Percentiles rank a stretch among this genome's conserved stretches.
phyloP scores from a whole-genome alignment of 2,797 vertebrate genomes.

The Bovichtus variegatus region DNA sequence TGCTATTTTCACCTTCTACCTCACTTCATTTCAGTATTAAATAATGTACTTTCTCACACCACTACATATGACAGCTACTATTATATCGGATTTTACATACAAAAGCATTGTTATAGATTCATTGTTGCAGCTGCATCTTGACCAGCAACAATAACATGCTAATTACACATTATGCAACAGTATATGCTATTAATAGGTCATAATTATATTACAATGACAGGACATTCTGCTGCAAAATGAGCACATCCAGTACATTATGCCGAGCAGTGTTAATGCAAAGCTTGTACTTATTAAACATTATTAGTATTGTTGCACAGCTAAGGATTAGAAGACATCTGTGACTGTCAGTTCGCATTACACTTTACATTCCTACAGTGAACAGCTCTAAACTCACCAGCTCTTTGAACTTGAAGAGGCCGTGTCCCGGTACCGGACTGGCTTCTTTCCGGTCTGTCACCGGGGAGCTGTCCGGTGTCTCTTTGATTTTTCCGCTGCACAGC shows the following conservation, averaged over 20 bases:
- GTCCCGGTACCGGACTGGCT: conserved; percentile 50
- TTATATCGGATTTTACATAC: not conserved
- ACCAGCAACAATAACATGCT: not conserved
- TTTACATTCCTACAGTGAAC: not conserved
- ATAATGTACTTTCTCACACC: not conserved
- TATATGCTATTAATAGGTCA: not conserved
- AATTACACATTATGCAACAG: not conserved
- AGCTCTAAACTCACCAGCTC: conserved; percentile 85
- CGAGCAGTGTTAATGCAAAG: too few species aligned
- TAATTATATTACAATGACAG: not conserved
- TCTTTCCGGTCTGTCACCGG: conserved; percentile 10
- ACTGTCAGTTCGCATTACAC: too few species aligned
- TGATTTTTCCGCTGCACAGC: conserved; percentile 54
- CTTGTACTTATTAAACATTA: not conserved
- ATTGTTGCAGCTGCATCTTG: not conserved
- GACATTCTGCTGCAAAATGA: not conserved
- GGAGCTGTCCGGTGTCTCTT: conserved; percentile 9
- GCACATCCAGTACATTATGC: not conserved
- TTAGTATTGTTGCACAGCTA: too few species aligned
- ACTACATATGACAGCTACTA: not conserved
- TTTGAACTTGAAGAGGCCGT: conserved; percentile 85
- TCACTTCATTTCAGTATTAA: not conserved
- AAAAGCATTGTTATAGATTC: not conserved
- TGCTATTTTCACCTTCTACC: not conserved
- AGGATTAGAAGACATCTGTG: too few species aligned